These are phyloP conservation scores for Diadumene lineata DNA, from an alignment of 92 coral and sea anemone genomes.

Conservation along the genomic window DNA sequence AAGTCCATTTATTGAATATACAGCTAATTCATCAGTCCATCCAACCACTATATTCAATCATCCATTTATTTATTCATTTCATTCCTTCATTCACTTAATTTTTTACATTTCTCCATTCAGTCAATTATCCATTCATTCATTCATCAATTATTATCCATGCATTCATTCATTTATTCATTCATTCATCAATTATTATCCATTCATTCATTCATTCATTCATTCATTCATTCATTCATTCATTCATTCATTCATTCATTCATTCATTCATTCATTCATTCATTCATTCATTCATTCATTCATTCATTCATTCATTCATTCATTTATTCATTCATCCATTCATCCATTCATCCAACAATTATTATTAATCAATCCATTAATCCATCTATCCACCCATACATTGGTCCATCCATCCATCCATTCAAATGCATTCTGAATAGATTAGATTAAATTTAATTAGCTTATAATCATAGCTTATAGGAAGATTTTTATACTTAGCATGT, in stretches of 20 bases:
- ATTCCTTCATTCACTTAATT: not conserved
- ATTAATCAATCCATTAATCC: too few relatives aligned
- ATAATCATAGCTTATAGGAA: too few relatives aligned
- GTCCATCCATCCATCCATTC: too few relatives aligned
- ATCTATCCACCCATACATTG: not conserved
- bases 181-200: not conserved
- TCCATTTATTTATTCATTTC: not conserved
- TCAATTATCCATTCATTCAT: not conserved
- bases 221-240: not conserved
- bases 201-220: not conserved
- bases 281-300: not conserved
- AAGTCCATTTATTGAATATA: slow-evolving; percentile 8
- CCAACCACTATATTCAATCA: not conserved
- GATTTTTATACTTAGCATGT: too few relatives aligned
- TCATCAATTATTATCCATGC: not conserved
- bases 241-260: not conserved
- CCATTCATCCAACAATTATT: too few relatives aligned
- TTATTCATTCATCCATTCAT: not conserved
- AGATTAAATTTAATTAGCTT: too few relatives aligned
- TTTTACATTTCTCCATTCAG: not conserved
- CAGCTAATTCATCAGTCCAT: not conserved
- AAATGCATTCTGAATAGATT: too few relatives aligned
- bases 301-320: not conserved
- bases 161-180: not conserved
- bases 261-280: not conserved